These are phyloP conservation scores for Erpetoichthys calabaricus DNA, from an alignment of 2,797 vertebrate genomes.

Conservation along the genomic window DNA sequence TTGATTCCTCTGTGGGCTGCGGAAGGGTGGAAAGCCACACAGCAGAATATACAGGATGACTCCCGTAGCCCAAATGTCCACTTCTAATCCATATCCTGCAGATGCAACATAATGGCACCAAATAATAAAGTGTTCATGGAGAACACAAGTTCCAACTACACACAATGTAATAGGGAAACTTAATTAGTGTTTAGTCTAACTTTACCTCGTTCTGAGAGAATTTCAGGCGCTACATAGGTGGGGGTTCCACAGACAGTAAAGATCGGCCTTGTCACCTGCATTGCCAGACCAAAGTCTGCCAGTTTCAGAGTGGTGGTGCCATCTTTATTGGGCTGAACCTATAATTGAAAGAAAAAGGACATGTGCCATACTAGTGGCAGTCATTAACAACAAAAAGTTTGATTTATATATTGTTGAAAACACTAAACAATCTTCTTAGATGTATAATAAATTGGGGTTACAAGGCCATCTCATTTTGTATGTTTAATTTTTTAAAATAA, in stretches of 20 bases:
- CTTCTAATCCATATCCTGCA: slow-evolving; percentile 80
- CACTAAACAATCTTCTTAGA: not conserved
- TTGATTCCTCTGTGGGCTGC: slow-evolving; percentile 79
- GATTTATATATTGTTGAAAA: not conserved
- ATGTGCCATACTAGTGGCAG: not conserved
- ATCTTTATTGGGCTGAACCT: slow-evolving; percentile 70
- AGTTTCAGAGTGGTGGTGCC: slow-evolving; percentile 74
- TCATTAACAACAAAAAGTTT: not conserved
- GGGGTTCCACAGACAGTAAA: slow-evolving; percentile 95
- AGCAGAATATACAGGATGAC: slow-evolving; percentile 89
- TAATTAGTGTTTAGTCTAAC: too few relatives aligned
- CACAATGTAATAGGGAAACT: too few relatives aligned
- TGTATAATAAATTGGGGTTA: too few relatives aligned
- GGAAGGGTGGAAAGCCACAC: slow-evolving; percentile 88
- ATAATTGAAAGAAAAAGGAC: not conserved
- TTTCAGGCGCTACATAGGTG: slow-evolving; percentile 93
- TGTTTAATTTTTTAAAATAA: too few relatives aligned
- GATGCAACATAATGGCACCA: slow-evolving; percentile 5
- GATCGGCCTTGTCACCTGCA: slow-evolving; percentile 81
- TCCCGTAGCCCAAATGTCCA: slow-evolving; percentile 91
- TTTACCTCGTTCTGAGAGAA: slow-evolving; percentile 85
- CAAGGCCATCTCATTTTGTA: too few relatives aligned
- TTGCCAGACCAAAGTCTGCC: slow-evolving; percentile 90
- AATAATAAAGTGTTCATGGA: not conserved
- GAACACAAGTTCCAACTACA: too few relatives aligned